Conservation (phyloP, 2,797 vertebrate genomes). For the Spinus olivaceus region DNA sequence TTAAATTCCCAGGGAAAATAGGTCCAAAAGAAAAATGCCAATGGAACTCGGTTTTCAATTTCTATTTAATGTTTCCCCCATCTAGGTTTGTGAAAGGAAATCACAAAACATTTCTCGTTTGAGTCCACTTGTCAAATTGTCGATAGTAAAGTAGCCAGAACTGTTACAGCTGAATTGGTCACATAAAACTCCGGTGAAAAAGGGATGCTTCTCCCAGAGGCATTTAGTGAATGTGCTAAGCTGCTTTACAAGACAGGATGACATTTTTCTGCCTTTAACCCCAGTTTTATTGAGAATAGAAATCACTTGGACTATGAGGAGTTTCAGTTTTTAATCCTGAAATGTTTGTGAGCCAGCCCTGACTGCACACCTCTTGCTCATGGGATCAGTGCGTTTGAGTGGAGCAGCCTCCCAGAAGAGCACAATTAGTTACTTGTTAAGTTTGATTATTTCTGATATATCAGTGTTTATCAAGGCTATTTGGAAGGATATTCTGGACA, state of each 20-base stretch:
- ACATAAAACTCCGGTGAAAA: constrained; percentile 50
- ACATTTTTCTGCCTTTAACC: constrained; percentile 42
- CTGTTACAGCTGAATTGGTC: constrained; percentile 57
- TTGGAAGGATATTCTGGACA: background rate
- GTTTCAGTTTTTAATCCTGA: background rate
- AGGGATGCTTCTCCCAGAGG: constrained; percentile 42
- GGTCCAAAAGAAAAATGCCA: constrained; percentile 5
- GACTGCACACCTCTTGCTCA: background rate
- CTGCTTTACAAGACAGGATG: constrained; percentile 46
- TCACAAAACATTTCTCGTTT: constrained; percentile 36
- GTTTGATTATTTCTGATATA: background rate
- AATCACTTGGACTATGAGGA: background rate
- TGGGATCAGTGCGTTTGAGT: background rate
- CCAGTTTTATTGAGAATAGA: constrained; percentile 14
- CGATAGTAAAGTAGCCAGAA: constrained; percentile 27
- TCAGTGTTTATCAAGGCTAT: background rate
- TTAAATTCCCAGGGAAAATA: constrained; percentile 47
- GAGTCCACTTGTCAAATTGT: constrained; percentile 51
- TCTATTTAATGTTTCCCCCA: constrained; percentile 31
- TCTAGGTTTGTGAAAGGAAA: constrained; percentile 27
- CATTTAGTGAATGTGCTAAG: constrained; percentile 16
- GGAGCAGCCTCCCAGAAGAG: background rate
- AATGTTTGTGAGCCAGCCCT: background rate
- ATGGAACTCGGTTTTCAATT: background rate
- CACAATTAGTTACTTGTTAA: background rate